Base-by-base conservation (phyloP, 1,140 invertebrate species). In the Drosophila rufa region DNA sequence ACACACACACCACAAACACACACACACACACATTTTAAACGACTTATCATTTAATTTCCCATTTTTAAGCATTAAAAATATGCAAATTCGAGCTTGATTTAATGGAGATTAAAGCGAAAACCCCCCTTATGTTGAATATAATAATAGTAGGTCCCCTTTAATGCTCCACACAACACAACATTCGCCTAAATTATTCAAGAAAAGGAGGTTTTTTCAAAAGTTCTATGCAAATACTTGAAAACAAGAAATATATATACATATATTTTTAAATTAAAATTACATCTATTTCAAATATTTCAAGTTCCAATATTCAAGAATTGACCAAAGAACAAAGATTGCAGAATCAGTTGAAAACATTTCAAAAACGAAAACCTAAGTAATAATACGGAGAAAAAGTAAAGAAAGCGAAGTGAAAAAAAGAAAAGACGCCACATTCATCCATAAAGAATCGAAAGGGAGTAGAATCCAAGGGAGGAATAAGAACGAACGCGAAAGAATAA, bases 351-450 rank as follows among this genome's bases (percentile, higher is more conserved):
- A 73, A 48, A 65, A 62, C 12, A 56, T 76, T 33, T 60, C 17
- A 22, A 42, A 15, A 22, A 50, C 47, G 50, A 69, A 79, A 80
- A 80, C 36, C 36, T 14, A 38, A 38, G 2, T 14, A 38, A 38
- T 38, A 38, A 7, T 19, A 53, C 33, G 33, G 19, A 1, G 4
- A 14, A 48, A 64, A 7, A 48, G 51, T 43, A 27, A 45, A 14
- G 36, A 60, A 55, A 67, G 46, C 67, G 51, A 67, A 70, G 19
- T 22, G 62, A 65, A 75, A 82, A 82, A 84, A 83, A 83, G 80
- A 83, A 83, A 73, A 79, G 42, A 71, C 64, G 85, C 85, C 85
- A 90, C 85, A 89, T 90, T 89, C 85, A 89, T 89, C 85, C 85
- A 89, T 89, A 90, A 82, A 58, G 53, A 71, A 83, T 53, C 19